Percentiles rank a stretch among this genome's conserved stretches.
phyloP scores from a whole-genome alignment of 2,113 vertebrate species.

The Mus musculus region DNA sequence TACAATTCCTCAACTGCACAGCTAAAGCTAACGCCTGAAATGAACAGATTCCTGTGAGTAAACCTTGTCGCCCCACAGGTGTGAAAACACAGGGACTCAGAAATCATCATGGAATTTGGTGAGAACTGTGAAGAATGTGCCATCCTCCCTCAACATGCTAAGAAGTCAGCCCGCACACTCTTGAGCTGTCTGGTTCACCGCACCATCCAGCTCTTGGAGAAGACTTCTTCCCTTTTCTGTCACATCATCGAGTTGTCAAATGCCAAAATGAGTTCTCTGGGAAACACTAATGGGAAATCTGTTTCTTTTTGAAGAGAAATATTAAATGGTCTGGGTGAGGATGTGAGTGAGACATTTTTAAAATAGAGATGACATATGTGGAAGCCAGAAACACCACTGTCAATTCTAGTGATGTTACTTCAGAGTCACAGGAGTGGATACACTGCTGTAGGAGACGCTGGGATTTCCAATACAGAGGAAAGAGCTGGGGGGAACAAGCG shows the following conservation, averaged over 20 bases:
- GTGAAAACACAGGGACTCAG: neutral
- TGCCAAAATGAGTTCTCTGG: constrained; percentile 36
- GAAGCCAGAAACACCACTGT: constrained; percentile 28
- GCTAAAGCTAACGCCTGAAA: neutral
- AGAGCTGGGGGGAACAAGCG: neutral
- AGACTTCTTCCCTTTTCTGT: constrained; percentile 4
- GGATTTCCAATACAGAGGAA: neutral
- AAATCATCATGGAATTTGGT: neutral
- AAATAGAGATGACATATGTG: constrained; percentile 51
- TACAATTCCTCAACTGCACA: neutral
- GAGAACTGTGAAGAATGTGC: neutral
- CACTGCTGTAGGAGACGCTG: neutral
- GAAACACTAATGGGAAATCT: constrained; percentile 43
- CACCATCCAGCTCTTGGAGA: neutral
- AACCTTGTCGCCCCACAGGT: neutral
- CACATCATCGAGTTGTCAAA: constrained; percentile 54
- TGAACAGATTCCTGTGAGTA: neutral
- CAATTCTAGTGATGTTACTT: neutral
- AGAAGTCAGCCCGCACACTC: neutral
- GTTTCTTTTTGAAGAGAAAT: constrained; percentile 49
- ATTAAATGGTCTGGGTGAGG: constrained; percentile 12
- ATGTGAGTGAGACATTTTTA: constrained; percentile 21
- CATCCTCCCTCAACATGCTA: neutral
- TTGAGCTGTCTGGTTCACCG: neutral
- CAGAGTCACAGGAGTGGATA: neutral